Evolutionary conservation across 1,140 invertebrate species (phyloP).

Genomic region (Brachionus calyciflorus): DNA sequence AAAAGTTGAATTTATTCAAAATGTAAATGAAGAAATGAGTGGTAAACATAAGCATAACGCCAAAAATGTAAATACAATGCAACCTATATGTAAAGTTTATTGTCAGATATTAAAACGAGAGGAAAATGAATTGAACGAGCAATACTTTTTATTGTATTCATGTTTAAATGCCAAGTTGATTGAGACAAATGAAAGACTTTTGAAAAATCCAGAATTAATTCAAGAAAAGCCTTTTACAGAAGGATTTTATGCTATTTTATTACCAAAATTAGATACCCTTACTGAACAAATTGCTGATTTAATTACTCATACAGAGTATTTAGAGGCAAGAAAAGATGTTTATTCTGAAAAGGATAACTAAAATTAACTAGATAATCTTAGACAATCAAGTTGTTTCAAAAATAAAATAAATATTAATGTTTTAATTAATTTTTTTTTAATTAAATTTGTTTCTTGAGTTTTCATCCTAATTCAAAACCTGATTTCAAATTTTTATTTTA

Average conservation of each 20-base stretch:
- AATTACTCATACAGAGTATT: background rate
- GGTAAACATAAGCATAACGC: constrained; percentile 43
- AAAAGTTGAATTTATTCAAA: constrained; percentile 27
- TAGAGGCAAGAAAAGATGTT: background rate
- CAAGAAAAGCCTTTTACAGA: constrained; percentile 31
- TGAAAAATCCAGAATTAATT: constrained; percentile 32
- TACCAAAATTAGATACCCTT: constrained; percentile 35
- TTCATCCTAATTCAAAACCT: no score
- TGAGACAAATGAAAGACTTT: constrained; percentile 27
- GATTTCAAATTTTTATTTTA: no score
- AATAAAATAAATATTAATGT: no score
- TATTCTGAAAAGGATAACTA: no score
- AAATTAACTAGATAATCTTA: no score
- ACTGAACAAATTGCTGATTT: constrained; percentile 3
- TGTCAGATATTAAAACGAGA: background rate
- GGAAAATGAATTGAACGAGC: background rate
- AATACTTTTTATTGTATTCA: constrained; percentile 29
- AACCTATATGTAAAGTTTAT: constrained; percentile 29
- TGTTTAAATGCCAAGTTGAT: constrained; percentile 40
- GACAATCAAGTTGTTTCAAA: no score
- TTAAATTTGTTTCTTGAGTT: no score
- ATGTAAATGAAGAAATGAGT: constrained; percentile 46
- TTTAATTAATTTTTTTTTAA: no score
- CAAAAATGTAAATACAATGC: constrained; percentile 27
- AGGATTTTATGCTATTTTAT: constrained; percentile 32